A percentile compares a stretch with the other conserved stretches of the same genome.
Conservation (phyloP, 2,797 vertebrate species). For the Cottoperca gobio region DNA sequence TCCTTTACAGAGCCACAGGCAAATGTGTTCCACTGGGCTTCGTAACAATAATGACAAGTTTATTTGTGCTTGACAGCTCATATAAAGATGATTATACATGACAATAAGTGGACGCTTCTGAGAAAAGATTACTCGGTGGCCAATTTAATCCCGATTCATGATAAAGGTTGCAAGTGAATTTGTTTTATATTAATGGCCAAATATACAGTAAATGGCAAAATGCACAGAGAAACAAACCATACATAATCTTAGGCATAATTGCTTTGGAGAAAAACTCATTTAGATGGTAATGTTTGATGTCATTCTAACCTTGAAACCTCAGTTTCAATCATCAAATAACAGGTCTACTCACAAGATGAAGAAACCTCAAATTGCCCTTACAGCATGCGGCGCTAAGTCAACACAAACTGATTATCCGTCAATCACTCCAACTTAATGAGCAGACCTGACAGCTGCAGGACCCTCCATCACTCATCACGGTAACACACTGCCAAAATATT, state of each 20-base stretch:
- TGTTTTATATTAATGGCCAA: not conserved
- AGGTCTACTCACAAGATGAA: slow-evolving; percentile 42
- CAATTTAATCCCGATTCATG: slow-evolving; percentile 2
- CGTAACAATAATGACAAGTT: slow-evolving; percentile 45
- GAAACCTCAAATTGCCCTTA: slow-evolving; percentile 61
- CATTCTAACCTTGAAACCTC: slow-evolving; percentile 53
- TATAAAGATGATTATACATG: not conserved
- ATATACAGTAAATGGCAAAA: not conserved
- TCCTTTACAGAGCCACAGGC: slow-evolving; percentile 34
- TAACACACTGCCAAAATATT: slow-evolving; percentile 62
- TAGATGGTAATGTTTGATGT: slow-evolving; percentile 20
- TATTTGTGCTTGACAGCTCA: slow-evolving; percentile 39
- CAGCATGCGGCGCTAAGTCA: slow-evolving; percentile 65
- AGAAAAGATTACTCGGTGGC: not conserved
- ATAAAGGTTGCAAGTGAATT: not conserved
- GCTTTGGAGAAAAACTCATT: not conserved
- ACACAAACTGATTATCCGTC: slow-evolving; percentile 79
- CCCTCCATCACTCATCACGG: slow-evolving; percentile 67
- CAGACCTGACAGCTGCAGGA: slow-evolving; percentile 67
- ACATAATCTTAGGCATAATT: not conserved
- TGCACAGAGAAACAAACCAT: not conserved
- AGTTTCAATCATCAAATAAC: slow-evolving; percentile 50
- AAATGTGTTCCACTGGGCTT: slow-evolving; percentile 38
- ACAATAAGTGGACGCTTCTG: slow-evolving; percentile 4
- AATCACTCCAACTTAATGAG: slow-evolving; percentile 79